These are phyloP conservation scores for Thysanoteuthis rhombus DNA, from an alignment of 2,888 invertebrate species.

Conservation along the genomic window DNA sequence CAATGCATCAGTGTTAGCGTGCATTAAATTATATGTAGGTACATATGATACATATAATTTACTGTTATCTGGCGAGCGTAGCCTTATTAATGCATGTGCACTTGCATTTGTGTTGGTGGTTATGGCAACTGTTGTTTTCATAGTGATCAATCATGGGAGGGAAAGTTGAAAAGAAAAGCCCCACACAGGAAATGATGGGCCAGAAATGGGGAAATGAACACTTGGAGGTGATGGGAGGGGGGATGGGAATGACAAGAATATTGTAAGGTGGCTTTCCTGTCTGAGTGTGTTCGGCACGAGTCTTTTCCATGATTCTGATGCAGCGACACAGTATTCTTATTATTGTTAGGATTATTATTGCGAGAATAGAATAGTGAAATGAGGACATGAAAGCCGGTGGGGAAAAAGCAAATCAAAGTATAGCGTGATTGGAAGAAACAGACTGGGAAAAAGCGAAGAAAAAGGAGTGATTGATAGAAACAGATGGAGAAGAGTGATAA, in stretches of 20 bases:
- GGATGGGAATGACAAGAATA: not conserved
- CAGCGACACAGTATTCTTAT: not conserved
- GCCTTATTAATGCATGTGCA: not conserved
- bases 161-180: not conserved
- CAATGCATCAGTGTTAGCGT: too few relatives aligned
- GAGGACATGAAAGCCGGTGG: too few relatives aligned
- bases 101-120: not conserved
- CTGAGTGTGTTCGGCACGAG: not conserved
- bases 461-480: too few relatives aligned
- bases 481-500: too few relatives aligned
- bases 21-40: too few relatives aligned
- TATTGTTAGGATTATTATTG: not conserved
- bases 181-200: not conserved
- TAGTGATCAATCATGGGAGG: not conserved
- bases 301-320: not conserved
- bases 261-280: not conserved
- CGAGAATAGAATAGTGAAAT: not conserved
- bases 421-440: not conserved
- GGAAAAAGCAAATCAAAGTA: too few relatives aligned
- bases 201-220: not conserved
- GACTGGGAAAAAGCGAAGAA: not conserved
- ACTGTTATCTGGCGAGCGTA: not conserved
- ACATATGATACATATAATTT: too few relatives aligned
- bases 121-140: not conserved
- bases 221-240: not conserved